These are phyloP conservation scores for Escarpia spicata DNA, from an alignment of 2,888 invertebrate species.

Conservation along the genomic window DNA sequence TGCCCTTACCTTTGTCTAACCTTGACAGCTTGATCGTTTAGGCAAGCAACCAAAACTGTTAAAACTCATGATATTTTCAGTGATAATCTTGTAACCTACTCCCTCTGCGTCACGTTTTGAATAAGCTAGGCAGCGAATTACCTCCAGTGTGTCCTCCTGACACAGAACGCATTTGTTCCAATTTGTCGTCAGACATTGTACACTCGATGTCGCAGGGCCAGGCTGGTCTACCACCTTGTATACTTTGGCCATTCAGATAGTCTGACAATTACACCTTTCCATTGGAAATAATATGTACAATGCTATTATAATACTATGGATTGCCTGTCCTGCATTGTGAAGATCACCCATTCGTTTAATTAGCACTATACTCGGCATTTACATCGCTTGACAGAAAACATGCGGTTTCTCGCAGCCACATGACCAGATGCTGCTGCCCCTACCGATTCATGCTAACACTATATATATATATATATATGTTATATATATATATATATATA, in stretches of 20 bases:
- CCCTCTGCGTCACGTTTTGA: constrained; percentile 20
- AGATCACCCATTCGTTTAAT: no score
- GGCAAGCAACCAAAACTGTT: neutral
- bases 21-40: neutral
- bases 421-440: no score
- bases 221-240: constrained; percentile 18
- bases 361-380: no score
- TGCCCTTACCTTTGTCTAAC: neutral
- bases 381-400: neutral
- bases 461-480: no score
- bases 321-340: no score
- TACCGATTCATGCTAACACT: no score
- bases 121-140: neutral
- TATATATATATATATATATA: no score
- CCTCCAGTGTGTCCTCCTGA: constrained; percentile 16
- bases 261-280: neutral
- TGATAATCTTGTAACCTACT: neutral
- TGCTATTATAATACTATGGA: no score
- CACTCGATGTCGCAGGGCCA: neutral
- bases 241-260: neutral
- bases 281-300: neutral
- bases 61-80: neutral
- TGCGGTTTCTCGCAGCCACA: no score
- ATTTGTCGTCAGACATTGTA: constrained; percentile 14
- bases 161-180: neutral